Conservation (phyloP, 35 echinoderm and acorn worm genomes). For the Amphiura filiformis region DNA sequence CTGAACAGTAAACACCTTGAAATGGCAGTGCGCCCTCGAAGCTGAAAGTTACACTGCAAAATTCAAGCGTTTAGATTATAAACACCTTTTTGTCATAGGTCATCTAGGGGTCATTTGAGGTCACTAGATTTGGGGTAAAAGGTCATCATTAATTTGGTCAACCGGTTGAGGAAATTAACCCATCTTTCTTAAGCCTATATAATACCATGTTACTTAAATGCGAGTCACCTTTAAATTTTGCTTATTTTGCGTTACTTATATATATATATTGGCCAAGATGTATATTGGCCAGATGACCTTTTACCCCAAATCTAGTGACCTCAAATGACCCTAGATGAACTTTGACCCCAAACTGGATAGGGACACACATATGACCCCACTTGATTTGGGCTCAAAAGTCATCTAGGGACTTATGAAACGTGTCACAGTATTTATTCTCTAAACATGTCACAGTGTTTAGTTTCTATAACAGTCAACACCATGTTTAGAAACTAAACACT, state of each 20-base stretch:
- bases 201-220: background rate
- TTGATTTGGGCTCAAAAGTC: background rate
- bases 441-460: too few species aligned
- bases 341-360: constrained; percentile 5
- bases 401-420: too few species aligned
- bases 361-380: constrained; percentile 9
- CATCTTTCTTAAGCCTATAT: background rate
- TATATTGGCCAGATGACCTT: background rate
- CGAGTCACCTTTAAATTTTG: background rate
- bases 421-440: too few species aligned
- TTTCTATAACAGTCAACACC: too few species aligned
- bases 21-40: too few species aligned
- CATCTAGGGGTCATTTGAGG: too few species aligned
- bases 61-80: too few species aligned
- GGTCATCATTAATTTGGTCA: background rate
- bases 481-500: too few species aligned
- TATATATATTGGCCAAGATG: background rate
- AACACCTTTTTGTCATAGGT: too few species aligned
- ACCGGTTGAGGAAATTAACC: background rate
- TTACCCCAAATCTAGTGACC: background rate
- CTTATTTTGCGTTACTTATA: background rate
- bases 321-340: background rate
- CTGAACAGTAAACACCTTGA: too few species aligned
- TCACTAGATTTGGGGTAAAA: background rate
- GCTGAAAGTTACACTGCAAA: too few species aligned